Percentiles rank a stretch among this genome's conserved stretches.
These are phyloP conservation scores for Agrotis ipsilon DNA, from an alignment of 2,888 invertebrate genomes.

Conservation along the genomic window DNA sequence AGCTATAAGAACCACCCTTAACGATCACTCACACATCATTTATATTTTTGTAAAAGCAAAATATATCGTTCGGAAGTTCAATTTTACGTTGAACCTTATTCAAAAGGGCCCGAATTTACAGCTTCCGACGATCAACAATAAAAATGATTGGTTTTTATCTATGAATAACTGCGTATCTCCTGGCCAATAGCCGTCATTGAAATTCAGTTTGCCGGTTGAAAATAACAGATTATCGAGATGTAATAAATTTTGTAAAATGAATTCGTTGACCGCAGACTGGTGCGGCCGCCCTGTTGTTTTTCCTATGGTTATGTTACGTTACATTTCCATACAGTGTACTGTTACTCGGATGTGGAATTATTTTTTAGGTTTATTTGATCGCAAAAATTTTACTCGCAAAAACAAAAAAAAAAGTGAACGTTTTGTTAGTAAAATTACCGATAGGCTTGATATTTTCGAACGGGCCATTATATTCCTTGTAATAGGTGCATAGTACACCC, in stretches of 20 bases:
- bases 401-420: too few species aligned
- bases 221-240: constrained; percentile 81
- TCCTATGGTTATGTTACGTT: constrained; percentile 68
- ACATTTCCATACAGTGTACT: constrained; percentile 44
- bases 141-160: constrained; percentile 63
- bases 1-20: not conserved
- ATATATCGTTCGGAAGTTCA: constrained; percentile 21
- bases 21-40: constrained; percentile 41
- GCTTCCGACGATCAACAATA: constrained; percentile 50
- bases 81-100: constrained; percentile 31
- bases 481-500: too few species aligned
- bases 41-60: constrained; percentile 28
- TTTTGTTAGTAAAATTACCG: too few species aligned
- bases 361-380: constrained; percentile 13
- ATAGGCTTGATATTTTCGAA: too few species aligned
- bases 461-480: too few species aligned
- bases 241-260: constrained; percentile 83
- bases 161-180: constrained; percentile 56
- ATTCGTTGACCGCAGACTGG: constrained; percentile 80
- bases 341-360: constrained; percentile 13
- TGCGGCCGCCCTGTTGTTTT: constrained; percentile 77
- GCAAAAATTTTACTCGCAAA: too few species aligned
- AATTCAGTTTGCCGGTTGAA: constrained; percentile 71
- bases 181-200: constrained; percentile 64
- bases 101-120: constrained; percentile 43